Conservation (phyloP, 1,140 invertebrate genomes). For the Ladona fulva region DNA sequence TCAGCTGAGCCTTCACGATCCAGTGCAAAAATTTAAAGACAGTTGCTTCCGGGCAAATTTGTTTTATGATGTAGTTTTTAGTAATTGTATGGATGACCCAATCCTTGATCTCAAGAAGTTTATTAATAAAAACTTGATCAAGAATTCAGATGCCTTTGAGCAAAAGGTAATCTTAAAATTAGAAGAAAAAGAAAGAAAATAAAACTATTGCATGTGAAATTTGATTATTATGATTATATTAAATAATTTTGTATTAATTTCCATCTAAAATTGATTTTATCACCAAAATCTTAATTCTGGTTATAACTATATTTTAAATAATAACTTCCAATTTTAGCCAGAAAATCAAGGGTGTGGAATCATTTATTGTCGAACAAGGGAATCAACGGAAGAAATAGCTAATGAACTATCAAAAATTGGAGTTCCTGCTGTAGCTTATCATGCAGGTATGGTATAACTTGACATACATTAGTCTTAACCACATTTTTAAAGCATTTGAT, state of each 20-base stretch:
- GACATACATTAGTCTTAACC: no score
- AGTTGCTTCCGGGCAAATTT: slow-evolving; percentile 58
- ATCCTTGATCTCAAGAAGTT: slow-evolving; percentile 66
- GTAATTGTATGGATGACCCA: slow-evolving; percentile 68
- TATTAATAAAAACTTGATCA: slow-evolving; percentile 44
- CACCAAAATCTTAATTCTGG: no score
- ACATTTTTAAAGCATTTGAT: no score
- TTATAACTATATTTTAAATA: no score
- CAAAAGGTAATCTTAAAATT: slow-evolving; percentile 27
- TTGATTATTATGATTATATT: no score
- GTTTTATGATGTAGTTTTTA: slow-evolving; percentile 65
- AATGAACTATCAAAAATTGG: slow-evolving; percentile 42
- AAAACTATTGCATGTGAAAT: no score
- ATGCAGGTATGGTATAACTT: slow-evolving; percentile 42
- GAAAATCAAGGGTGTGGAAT: slow-evolving; percentile 44
- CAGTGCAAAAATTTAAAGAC: slow-evolving; percentile 46
- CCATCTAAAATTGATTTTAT: no score
- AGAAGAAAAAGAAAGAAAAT: no score
- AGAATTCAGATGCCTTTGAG: slow-evolving; percentile 22
- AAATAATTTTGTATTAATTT: no score
- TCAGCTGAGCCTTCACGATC: slow-evolving; percentile 43
- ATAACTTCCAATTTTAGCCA: no score
- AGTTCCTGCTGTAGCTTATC: slow-evolving; percentile 49
- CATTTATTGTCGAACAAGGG: slow-evolving; percentile 57
- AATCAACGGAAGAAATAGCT: slow-evolving; percentile 54